Base-by-base conservation (phyloP, 2,888 invertebrate genomes). In the Eilema griseolum region DNA sequence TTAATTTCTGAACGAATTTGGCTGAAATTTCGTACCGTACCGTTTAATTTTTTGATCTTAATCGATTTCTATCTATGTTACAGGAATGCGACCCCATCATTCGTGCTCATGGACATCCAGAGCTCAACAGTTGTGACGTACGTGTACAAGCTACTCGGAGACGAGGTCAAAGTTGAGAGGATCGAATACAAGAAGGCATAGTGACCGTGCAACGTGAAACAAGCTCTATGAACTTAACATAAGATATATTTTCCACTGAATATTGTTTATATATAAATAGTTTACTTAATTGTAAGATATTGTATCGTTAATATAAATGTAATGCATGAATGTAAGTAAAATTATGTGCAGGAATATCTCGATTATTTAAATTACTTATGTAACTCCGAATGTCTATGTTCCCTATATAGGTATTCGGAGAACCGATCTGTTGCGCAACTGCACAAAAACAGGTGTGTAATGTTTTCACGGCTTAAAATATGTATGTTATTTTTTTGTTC, bases 101-200 rank as follows among this genome's bases (percentile, higher is more conserved):
- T 99, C 92, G 99, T 99, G 2, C 95, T 99, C 69, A 98, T 99
- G 98, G 99, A 99, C 92, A 99, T 99, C 81, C 99, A 99, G 93
- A 98, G 99, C 87, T 97, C 99, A 0, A 99, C 99, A 3, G 99
- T 99, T 26, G 99, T 99, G 14, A 99, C 99, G 0, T 99, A 99
- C 88, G 99, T 99, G 3, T 99, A 99, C 95, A 99, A 99, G 90
- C 96, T 99, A 66, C 97, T 99, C 62, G 98, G 98, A 4, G 99
- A 99, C 85, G 99, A 99, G 90, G 99, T 99, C n/a, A 99, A 99
- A 96, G 99, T 99, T 3, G 99, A 99, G 90, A 96, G 99, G 91
- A 99, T 99, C 86, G 99, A 99, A 92, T 99, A 99, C 92, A 99
- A 98, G 92, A 99, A 99, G 88, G 97, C 97, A 89, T 97, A 96